Evolutionary conservation across 2,797 vertebrate species (phyloP).

Genomic region (Agapornis canus): DNA sequence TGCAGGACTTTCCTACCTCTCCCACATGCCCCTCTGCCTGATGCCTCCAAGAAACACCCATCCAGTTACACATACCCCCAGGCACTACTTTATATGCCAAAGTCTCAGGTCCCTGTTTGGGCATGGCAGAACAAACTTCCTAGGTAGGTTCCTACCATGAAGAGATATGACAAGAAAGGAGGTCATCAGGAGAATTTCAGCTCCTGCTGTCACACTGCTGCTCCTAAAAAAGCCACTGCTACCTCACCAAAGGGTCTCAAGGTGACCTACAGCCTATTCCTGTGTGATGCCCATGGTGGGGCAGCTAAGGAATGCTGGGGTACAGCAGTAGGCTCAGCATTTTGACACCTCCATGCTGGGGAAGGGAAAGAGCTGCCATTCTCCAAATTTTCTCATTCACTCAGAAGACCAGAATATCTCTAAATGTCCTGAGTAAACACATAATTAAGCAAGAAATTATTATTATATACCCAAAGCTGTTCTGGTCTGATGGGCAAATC

Average conservation of each 20-base stretch:
- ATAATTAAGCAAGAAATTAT: conserved; percentile 33
- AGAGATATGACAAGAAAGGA: not conserved
- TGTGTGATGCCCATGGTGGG: rapidly evolving
- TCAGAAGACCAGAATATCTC: not conserved
- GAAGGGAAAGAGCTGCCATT: not conserved
- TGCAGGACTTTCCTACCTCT: not conserved
- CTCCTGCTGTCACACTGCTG: not conserved
- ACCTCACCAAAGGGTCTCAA: rapidly evolving
- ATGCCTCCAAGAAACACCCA: not conserved
- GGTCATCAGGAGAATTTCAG: not conserved
- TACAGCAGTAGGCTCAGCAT: not conserved
- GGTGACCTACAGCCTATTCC: not conserved
- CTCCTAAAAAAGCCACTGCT: not conserved
- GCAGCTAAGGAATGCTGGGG: not conserved
- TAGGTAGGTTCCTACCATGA: not conserved
- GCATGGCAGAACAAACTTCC: not conserved
- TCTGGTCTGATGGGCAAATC: conserved; percentile 33
- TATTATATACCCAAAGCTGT: conserved; percentile 19
- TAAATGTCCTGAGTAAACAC: conserved; percentile 19
- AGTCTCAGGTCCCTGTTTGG: not conserved
- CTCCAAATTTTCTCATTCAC: conserved; percentile 4
- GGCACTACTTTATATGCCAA: not conserved
- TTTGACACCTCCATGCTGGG: not conserved
- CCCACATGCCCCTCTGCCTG: rapidly evolving
- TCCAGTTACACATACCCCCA: rapidly evolving